phyloP scores from a whole-genome alignment of 2,113 vertebrate species.

The Burhinus bistriatus region DNA sequence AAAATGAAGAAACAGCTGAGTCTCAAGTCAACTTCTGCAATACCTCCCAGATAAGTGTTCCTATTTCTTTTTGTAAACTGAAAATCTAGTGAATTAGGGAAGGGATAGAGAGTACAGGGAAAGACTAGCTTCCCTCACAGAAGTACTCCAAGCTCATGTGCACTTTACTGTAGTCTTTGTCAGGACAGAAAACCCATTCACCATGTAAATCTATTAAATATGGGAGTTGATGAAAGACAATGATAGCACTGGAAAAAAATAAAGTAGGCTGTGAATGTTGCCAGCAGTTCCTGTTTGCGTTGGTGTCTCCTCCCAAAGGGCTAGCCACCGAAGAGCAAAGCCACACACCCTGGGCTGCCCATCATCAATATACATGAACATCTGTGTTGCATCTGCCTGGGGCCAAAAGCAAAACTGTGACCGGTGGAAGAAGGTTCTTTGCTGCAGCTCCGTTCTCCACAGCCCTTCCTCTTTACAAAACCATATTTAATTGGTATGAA shows the following conservation, averaged over 20 bases:
- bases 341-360: not conserved
- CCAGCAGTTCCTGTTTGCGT: not conserved
- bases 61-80: not conserved
- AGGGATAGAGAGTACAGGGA: not conserved
- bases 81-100: not conserved
- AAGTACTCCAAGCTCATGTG: not conserved
- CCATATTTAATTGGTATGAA: not conserved
- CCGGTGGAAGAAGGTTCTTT: not conserved
- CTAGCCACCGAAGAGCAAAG: not conserved
- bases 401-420: not conserved
- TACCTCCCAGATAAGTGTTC: not conserved
- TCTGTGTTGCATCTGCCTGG: not conserved
- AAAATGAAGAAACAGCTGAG: not conserved
- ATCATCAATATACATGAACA: not conserved
- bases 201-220: not conserved
- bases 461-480: not conserved
- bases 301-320: not conserved
- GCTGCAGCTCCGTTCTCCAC: not conserved
- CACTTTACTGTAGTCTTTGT: not conserved
- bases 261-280: not conserved
- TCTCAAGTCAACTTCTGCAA: not conserved
- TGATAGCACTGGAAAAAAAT: not conserved
- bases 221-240: not conserved
- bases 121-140: not conserved
- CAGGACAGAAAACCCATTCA: not conserved